Percentiles rank a stretch among this genome's conserved stretches.
Conservation (phyloP, 2,888 invertebrate species). For the Sycophila texana region DNA sequence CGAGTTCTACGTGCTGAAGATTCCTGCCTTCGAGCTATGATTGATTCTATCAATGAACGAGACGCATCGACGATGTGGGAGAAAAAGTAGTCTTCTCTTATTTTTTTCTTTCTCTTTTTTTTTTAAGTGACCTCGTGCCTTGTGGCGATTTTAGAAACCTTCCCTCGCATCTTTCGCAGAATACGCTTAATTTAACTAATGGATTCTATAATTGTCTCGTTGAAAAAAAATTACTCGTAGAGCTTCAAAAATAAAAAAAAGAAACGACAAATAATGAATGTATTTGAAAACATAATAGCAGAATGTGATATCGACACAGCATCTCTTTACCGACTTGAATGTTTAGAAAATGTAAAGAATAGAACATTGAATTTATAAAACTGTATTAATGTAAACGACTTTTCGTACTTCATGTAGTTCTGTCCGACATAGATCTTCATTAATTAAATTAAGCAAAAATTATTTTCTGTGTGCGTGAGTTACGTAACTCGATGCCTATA, state of each 20-base stretch:
- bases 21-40: conserved; percentile 10
- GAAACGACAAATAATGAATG: conserved; percentile 17
- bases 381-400: background rate
- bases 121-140: conserved; percentile 44
- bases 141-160: conserved; percentile 43
- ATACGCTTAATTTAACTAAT: conserved; percentile 37
- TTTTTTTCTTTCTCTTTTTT: conserved; percentile 12
- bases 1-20: conserved; percentile 23
- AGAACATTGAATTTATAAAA: background rate
- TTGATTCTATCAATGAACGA: conserved; percentile 5
- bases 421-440: conserved; percentile 8
- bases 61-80: conserved; percentile 6
- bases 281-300: background rate
- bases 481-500: conserved; percentile 41
- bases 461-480: conserved; percentile 10
- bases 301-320: too few relatives aligned
- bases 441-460: conserved; percentile 35
- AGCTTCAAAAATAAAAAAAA: background rate
- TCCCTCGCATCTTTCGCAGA: conserved; percentile 34
- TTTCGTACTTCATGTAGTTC: too few relatives aligned
- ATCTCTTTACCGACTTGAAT: background rate
- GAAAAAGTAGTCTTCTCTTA: conserved; percentile 17
- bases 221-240: background rate
- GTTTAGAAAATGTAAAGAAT: background rate
- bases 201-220: background rate